Evolutionary conservation across 1,140 invertebrate species (phyloP).

Genomic region (Globodera ellingtonae): DNA sequence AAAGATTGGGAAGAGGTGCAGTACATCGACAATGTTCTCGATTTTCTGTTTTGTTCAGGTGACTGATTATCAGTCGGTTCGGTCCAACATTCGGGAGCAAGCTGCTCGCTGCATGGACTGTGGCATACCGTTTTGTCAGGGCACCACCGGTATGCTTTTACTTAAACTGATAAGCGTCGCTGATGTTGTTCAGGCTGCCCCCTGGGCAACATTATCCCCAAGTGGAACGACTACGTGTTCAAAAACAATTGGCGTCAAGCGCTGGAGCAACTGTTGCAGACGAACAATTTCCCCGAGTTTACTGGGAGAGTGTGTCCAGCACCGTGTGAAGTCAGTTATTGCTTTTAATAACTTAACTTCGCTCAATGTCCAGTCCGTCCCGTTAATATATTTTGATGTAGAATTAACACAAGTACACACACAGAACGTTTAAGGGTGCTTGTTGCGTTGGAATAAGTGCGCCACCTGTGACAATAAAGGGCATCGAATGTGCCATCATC

Average conservation of each 20-base stretch:
- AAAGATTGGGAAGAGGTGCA: slow-evolving; percentile 90
- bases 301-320: slow-evolving; percentile 97
- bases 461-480: slow-evolving; percentile 95
- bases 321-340: slow-evolving; percentile 79
- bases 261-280: slow-evolving; percentile 89
- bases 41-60: slow-evolving; percentile 69
- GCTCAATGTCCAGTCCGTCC: neutral
- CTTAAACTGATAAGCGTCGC: neutral
- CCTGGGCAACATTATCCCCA: slow-evolving; percentile 95
- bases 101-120: slow-evolving; percentile 99
- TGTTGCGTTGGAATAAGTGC: slow-evolving; percentile 95
- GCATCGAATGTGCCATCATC: slow-evolving; percentile 97
- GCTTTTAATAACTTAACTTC: neutral
- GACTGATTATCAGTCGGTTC: slow-evolving; percentile 74
- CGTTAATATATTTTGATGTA: too few relatives aligned
- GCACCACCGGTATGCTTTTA: slow-evolving; percentile 75
- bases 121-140: slow-evolving; percentile 98
- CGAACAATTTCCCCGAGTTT: slow-evolving; percentile 99
- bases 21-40: slow-evolving; percentile 3
- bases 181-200: slow-evolving; percentile 71
- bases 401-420: neutral
- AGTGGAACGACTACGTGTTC: slow-evolving; percentile 96
- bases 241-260: slow-evolving; percentile 93
- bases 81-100: slow-evolving; percentile 84
- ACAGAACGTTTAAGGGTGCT: slow-evolving; percentile 73